Evolutionary conservation across 2,113 vertebrate genomes (phyloP).

Genomic region (Empidonax alnorum): DNA sequence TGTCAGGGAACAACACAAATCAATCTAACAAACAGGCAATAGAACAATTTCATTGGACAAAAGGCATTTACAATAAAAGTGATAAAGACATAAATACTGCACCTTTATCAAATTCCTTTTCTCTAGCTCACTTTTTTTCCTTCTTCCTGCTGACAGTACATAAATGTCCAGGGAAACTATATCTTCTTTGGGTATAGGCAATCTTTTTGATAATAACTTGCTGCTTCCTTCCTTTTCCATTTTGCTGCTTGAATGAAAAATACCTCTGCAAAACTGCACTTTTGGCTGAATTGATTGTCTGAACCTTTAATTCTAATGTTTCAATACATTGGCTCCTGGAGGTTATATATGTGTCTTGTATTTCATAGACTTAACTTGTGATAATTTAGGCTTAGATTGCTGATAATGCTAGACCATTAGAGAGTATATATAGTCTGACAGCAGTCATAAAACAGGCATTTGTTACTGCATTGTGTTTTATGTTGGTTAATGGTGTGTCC

Average conservation of each 20-base stretch:
- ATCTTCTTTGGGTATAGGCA: neutral
- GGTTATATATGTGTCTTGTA: slow-evolving; percentile 72
- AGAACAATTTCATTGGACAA: neutral
- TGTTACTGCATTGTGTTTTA: slow-evolving; percentile 77
- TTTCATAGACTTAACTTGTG: slow-evolving; percentile 75
- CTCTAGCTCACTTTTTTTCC: neutral
- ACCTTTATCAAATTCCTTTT: neutral
- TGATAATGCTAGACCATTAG: slow-evolving; percentile 73
- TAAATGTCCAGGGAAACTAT: slow-evolving; percentile 34
- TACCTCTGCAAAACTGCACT: slow-evolving; percentile 45
- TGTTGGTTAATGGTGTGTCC: slow-evolving; percentile 73
- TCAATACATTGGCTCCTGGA: slow-evolving; percentile 62
- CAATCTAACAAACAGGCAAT: neutral
- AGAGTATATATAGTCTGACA: slow-evolving; percentile 82
- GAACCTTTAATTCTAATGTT: slow-evolving; percentile 74
- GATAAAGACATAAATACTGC: neutral
- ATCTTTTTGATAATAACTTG: slow-evolving; percentile 26
- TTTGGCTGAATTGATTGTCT: slow-evolving; percentile 73
- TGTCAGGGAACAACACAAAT: slow-evolving; percentile 11
- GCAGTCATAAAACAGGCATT: slow-evolving; percentile 80
- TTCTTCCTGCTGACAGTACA: slow-evolving; percentile 5
- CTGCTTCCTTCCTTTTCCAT: slow-evolving; percentile 15
- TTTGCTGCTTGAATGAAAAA: slow-evolving; percentile 58
- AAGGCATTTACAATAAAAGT: neutral
- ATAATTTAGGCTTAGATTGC: slow-evolving; percentile 76